Evolutionary conservation across 2,888 invertebrate species (phyloP), one percentile per base, ranked within the genome.

Genomic region (Chesias legatella): DNA sequence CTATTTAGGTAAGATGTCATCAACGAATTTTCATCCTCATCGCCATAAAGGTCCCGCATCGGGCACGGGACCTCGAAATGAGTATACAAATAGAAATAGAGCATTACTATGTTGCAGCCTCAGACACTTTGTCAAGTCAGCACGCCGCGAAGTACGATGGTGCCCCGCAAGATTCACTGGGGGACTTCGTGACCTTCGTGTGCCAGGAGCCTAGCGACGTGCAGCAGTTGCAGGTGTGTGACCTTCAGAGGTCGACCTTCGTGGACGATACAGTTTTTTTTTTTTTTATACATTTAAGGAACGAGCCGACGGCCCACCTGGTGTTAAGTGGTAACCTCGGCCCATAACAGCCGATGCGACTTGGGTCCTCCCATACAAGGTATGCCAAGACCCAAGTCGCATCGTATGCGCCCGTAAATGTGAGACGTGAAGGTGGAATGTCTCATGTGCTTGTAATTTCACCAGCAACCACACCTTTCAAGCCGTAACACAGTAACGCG

Each of bases 101-200:
- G n/a, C 26, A 25, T 33, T 50, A 6, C 6, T 13, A 31, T 32
- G 32, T 51, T 60, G 2, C 70, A 82, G 80, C 80, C 21, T 79
- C 82, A 40, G 82, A 83, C 35, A 63, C 67, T 0, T 47, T 88
- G 8, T 64, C 77, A 6, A 79, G 73, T 33, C 85, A 86, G 54
- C 86, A 88, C 45, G 56, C 68, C 1, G 64, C 94, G 33, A 95
- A 96, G 73, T 83, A 86, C 24, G 85, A 89, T 28, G 79, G 84
- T 1, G 74, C 88, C 5, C 95, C 95, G 0, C 95, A 95, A 71
- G 98, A 98, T 78, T 96, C 96, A 0, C 92, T 98, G 53, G 95
- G 97, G 1, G 98, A 98, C 82, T 98, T 98, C 80, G 98, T 98
- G 53, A 97, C 98, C 28, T 96, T 98, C 70, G 98, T 98, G 35